Base-by-base conservation (phyloP, 2,888 invertebrate genomes). In the Hirtodrosophila confusa region DNA sequence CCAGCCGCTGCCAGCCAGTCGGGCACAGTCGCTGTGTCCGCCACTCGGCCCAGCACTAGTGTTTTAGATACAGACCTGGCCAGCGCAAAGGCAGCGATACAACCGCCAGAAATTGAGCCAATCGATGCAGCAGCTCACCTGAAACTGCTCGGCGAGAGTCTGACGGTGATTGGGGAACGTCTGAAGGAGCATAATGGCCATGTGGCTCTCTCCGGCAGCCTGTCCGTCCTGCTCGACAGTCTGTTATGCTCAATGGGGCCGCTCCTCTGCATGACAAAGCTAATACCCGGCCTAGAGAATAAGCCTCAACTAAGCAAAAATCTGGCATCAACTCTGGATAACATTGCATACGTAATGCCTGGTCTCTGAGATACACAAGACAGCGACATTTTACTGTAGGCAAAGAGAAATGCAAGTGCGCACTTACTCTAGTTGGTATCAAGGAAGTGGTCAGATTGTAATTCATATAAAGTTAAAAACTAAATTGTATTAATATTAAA, bases 111-210 rank as follows among this genome's bases (percentile, higher is more conserved):
- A 7, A 96, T 96, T 43, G 95, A 95, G 56, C 95, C 97, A 0
- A 94, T 97, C 0, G 98, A 98, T 91, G 96, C 97, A 23, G 98
- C 98, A 0, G 98, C 98, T 0, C 98, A 98, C 91, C 93, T 98
- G 8, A 96, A 97, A 53, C 93, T 98, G 58, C 93, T 99, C 10
- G 98, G 98, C 0, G 98, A 98, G 91, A 98, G 97, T 87, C 93
- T 99, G 12, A 96, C 96, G 45, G 97, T 97, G 88, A 98, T 99
- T 78, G 98, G 99, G 0, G 97, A 97, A 90, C 92, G 98, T 37
- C 93, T 98, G 4, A 97, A 97, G 90, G 98, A 98, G 87, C 98
- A 98, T 86, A 97, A 97, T 94, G 98, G 98, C 9, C 97, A 98
- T 91, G 97, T 98, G 69, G 97, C 98, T 0, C 98, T 98, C 11